Percentiles rank a stretch among this genome's conserved stretches.
Conservation (phyloP, 2,113 vertebrate genomes). For the Oplegnathus fasciatus region DNA sequence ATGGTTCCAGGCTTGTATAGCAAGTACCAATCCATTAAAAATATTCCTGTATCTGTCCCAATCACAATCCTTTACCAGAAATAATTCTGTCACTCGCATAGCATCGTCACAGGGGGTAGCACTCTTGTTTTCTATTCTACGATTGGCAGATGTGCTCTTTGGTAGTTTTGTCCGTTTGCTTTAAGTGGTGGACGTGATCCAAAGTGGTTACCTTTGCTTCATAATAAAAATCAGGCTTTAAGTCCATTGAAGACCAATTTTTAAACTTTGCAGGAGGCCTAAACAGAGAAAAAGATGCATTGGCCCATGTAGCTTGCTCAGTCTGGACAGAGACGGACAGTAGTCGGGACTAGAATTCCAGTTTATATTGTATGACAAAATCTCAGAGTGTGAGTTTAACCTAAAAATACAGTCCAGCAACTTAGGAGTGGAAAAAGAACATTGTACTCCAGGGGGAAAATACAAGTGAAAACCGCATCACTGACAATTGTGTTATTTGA, state of each 20-base stretch:
- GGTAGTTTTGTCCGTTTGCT: not conserved
- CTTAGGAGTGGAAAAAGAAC: not conserved
- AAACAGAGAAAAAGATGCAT: not conserved
- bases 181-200: not conserved
- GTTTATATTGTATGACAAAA: not conserved
- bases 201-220: not conserved
- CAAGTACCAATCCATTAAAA: not conserved
- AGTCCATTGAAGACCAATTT: not conserved
- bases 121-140: not conserved
- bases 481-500: not conserved
- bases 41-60: not conserved
- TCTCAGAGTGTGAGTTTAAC: not conserved
- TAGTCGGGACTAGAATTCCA: not conserved
- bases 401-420: not conserved
- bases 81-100: not conserved
- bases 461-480: not conserved
- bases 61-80: not conserved
- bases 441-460: not conserved
- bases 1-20: not conserved
- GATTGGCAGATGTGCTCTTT: not conserved
- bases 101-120: not conserved
- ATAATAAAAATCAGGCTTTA: not conserved
- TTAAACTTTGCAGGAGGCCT: not conserved
- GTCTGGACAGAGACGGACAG: not conserved
- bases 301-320: not conserved